phyloP scores from a whole-genome alignment of 2,113 vertebrate genomes.

The Pithys albifrons region DNA sequence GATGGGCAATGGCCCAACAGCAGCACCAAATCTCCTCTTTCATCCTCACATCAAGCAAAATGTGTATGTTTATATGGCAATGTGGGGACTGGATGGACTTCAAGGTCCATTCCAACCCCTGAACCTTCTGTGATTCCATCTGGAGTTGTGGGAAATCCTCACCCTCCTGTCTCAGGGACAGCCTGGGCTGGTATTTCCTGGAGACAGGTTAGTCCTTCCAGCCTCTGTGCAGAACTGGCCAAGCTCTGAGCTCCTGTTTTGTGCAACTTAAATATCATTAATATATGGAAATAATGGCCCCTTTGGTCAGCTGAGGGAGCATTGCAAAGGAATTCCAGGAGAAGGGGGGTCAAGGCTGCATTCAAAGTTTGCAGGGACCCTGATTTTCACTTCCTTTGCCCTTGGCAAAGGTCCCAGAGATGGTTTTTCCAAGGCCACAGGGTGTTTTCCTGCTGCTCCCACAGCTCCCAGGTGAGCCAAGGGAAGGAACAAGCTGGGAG shows the following conservation, averaged over 20 bases:
- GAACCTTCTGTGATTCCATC: neutral
- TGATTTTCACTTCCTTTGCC: neutral
- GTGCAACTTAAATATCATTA: neutral
- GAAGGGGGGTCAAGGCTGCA: neutral
- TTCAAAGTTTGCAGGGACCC: neutral
- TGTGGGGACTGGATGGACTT: neutral
- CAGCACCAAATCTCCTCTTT: neutral
- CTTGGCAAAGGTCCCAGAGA: neutral
- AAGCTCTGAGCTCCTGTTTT: neutral
- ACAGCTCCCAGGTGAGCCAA: neutral
- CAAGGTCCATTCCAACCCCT: neutral
- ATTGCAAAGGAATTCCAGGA: neutral
- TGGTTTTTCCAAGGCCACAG: neutral
- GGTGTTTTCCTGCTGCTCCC: neutral
- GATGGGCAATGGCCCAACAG: neutral
- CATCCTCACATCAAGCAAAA: neutral
- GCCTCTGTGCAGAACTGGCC: neutral
- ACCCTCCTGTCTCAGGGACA: rapidly evolving
- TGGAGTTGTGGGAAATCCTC: neutral
- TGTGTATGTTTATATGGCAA: rapidly evolving
- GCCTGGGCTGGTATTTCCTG: neutral
- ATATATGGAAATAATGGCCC: neutral
- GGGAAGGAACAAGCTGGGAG: neutral
- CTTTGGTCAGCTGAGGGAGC: neutral
- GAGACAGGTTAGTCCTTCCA: neutral